Evolutionary conservation across 2,113 vertebrate genomes (phyloP), one percentile per base, ranked within the genome.

Genomic region (Pteruthius melanotis): DNA sequence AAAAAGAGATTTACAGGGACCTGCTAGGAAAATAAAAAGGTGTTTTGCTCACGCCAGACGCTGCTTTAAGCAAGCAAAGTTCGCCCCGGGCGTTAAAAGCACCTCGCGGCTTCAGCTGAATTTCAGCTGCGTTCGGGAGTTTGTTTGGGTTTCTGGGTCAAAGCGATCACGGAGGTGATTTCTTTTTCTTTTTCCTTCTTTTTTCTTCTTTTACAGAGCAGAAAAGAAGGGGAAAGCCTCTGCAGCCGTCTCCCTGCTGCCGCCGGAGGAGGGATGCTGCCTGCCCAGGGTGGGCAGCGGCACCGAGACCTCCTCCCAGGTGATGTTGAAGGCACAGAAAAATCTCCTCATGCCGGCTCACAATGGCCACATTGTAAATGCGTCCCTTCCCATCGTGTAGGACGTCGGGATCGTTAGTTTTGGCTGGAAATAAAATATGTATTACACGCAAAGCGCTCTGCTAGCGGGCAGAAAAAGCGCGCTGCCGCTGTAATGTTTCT

Each of bases 401-500:
- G 60, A 59, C 68, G 6, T 35, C 28, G n/a, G 40, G 52, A 63
- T 86, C 8, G 79, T 92, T 96, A 27, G 42, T 86, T 97, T 96
- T 88, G 93, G 90, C 94, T 81, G 79, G 88, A 40, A 96, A 77
- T 59, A 54, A 79, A 77, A 88, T 77, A 15, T 39, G n/a, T 56
- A 23, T 66, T 12, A 19, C 88, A 68, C 6, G 70, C 63, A n/a
- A 85, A 86, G 8, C 9, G 27, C 90, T 63, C 81, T 85, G 93
- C 84, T 50, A 83, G 91, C 10, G 79, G 78, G 90, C 66, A 80
- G 63, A 79, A 49, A 85, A 95, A 2, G 8, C 78, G 39, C 86
- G 14, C 30, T 9, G 87, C 89, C 72, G 70, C 90, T 66, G 66
- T n/a, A 33, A 85, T 92, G 93, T 50, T 96, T 92, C 92, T 96